Base-by-base conservation (phyloP, 2,888 invertebrate species). In the Nephrotoma appendiculata region DNA sequence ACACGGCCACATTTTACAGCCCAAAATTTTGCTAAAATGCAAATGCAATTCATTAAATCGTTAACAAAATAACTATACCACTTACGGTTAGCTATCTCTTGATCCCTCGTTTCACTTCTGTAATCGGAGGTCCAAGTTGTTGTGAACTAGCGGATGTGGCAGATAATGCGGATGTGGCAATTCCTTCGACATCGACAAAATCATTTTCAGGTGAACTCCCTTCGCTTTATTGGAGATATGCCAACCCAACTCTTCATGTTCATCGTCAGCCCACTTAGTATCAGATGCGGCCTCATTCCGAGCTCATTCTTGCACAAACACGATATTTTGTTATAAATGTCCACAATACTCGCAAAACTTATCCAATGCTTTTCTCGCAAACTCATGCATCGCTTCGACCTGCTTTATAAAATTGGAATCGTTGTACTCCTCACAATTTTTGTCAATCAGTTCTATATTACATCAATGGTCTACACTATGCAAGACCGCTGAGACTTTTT, bases 331-430 rank as follows among this genome's bases (percentile, higher is more conserved):
- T 91, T 98, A 98, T 71, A 98, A 90, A 89, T 96, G 96, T 0
- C 94, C 93, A 43, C 98, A 93, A 91, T 97, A 96, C 87, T 97
- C 97, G 87, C 96, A 96, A 90, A 96, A 96, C 96, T 96, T 96
- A n/a, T n/a, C n/a, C n/a, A n/a, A n/a, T n/a, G n/a, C n/a, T n/a
- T n/a, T n/a, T n/a, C n/a, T n/a, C n/a, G n/a, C n/a, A n/a, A n/a
- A n/a, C n/a, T n/a, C n/a, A n/a, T n/a, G n/a, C n/a, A n/a, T n/a
- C n/a, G n/a, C n/a, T n/a, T n/a, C n/a, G n/a, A n/a, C n/a, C n/a
- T n/a, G n/a, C n/a, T n/a, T n/a, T n/a, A n/a, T n/a, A n/a, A n/a
- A n/a, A n/a, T n/a, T n/a, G n/a, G n/a, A n/a, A n/a, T n/a, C n/a
- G n/a, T n/a, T n/a, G n/a, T n/a, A n/a, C n/a, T n/a, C n/a, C n/a